A percentile compares a stretch with the other conserved stretches of the same genome.
phyloP scores from a whole-genome alignment of 2,113 vertebrate species.

The Casuarius casuarius region DNA sequence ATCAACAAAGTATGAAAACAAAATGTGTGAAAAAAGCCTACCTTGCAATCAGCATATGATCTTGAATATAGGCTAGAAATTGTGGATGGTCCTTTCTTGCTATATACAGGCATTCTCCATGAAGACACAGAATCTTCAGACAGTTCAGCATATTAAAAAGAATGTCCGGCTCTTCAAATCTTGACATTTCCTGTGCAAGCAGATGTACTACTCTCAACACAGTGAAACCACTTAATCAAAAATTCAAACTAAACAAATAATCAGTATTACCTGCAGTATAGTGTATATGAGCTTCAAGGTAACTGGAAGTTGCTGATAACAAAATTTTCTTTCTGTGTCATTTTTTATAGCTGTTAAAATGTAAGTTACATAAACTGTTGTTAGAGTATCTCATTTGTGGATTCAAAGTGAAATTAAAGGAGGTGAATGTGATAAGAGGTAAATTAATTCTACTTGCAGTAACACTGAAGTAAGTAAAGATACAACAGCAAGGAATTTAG shows the following conservation, averaged over 20 bases:
- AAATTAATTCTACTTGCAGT: background rate
- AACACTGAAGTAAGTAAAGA: background rate
- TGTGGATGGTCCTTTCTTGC: slow-evolving; percentile 93
- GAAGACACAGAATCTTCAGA: slow-evolving; percentile 94
- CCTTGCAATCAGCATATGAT: slow-evolving; percentile 97
- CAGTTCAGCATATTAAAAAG: slow-evolving; percentile 99
- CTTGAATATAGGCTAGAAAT: slow-evolving; percentile 95
- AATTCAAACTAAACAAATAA: slow-evolving; percentile 12
- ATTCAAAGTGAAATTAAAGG: background rate
- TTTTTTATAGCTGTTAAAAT: slow-evolving; percentile 87
- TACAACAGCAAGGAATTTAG: background rate
- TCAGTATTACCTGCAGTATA: slow-evolving; percentile 89
- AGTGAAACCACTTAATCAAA: slow-evolving; percentile 5
- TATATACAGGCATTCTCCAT: slow-evolving; percentile 93
- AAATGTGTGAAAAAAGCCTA: slow-evolving; percentile 45
- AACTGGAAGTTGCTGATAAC: slow-evolving; percentile 94
- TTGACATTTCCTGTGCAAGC: slow-evolving; percentile 91
- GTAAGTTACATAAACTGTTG: slow-evolving; percentile 17
- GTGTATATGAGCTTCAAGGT: slow-evolving; percentile 96
- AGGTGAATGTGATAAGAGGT: background rate
- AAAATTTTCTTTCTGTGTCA: slow-evolving; percentile 93
- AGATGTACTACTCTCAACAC: slow-evolving; percentile 12
- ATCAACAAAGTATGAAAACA: background rate
- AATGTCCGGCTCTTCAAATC: slow-evolving; percentile 98
- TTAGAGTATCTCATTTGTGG: background rate